phyloP scores from a whole-genome alignment of 2,888 invertebrate species.

The Zhuqinia jingwanae region DNA sequence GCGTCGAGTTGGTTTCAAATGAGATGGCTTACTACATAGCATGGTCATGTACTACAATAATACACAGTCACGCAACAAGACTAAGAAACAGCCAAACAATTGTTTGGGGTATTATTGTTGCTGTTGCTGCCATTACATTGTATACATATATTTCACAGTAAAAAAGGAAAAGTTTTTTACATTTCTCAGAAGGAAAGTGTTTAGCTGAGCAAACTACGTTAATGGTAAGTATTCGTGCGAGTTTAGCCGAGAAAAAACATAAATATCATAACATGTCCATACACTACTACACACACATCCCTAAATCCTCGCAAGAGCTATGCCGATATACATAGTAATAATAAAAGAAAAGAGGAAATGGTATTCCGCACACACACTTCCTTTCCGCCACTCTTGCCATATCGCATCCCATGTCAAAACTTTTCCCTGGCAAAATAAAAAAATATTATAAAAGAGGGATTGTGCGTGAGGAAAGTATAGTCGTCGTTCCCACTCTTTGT shows the following conservation, averaged over 20 bases:
- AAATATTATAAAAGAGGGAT: slow-evolving; percentile 2
- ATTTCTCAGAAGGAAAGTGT: neutral
- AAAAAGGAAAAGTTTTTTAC: too few relatives aligned
- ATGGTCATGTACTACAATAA: too few relatives aligned
- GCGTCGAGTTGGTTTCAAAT: too few relatives aligned
- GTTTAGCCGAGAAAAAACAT: slow-evolving; percentile 1
- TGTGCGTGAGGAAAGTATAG: slow-evolving; percentile 33
- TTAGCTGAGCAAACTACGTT: slow-evolving; percentile 18
- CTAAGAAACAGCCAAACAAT: neutral
- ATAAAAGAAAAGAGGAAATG: slow-evolving; percentile 24
- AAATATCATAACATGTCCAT: slow-evolving; percentile 10
- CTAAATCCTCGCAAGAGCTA: too few relatives aligned
- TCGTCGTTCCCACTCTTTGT: too few relatives aligned
- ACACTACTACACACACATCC: slow-evolving; percentile 20
- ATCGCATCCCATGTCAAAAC: slow-evolving; percentile 64
- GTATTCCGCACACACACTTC: slow-evolving; percentile 35
- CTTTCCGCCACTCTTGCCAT: slow-evolving; percentile 2
- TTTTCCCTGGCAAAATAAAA: slow-evolving; percentile 11
- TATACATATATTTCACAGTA: too few relatives aligned
- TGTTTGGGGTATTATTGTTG: slow-evolving; percentile 31
- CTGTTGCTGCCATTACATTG: too few relatives aligned
- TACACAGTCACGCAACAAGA: neutral
- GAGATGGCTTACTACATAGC: too few relatives aligned
- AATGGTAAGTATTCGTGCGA: slow-evolving; percentile 18
- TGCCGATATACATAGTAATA: neutral